phyloP scores from a whole-genome alignment of 2,888 invertebrate genomes.

The Zaprionus obscuricornis region DNA sequence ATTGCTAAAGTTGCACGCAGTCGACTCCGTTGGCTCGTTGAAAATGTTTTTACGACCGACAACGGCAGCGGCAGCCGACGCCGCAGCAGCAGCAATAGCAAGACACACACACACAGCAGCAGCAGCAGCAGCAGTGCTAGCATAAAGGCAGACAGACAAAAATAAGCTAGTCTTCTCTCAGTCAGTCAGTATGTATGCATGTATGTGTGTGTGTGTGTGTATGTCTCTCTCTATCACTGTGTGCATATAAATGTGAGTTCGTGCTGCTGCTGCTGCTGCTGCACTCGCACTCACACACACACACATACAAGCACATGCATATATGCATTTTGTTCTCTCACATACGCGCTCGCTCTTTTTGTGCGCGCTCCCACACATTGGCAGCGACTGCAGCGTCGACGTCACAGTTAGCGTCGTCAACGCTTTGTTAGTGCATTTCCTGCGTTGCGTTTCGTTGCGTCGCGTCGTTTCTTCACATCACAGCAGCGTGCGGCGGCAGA shows the following conservation, averaged over 20 bases:
- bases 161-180: conserved; percentile 5
- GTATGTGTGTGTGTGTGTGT: conserved; percentile 7
- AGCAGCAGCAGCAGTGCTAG: conserved; percentile 21
- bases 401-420: conserved; percentile 7
- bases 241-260: conserved; percentile 28
- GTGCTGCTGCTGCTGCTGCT: conserved; percentile 42
- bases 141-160: conserved; percentile 60
- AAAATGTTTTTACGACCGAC: conserved; percentile 72
- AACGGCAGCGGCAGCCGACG: conserved; percentile 46
- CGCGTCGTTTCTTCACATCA: too few relatives aligned
- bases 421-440: conserved; percentile 61
- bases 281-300: conserved; percentile 37
- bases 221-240: conserved; percentile 8
- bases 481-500: too few relatives aligned
- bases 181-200: too few relatives aligned
- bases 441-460: conserved; percentile 39
- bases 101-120: conserved; percentile 20
- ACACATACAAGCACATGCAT: conserved; percentile 18
- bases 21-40: conserved; percentile 82
- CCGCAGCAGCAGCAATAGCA: conserved; percentile 28
- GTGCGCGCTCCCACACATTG: conserved; percentile 34
- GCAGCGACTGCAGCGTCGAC: conserved; percentile 10
- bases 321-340: conserved; percentile 46
- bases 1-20: conserved; percentile 80
- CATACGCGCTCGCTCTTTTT: conserved; percentile 46